Conservation (phyloP, 2,113 vertebrate genomes). For the Sisor rabdophorus region DNA sequence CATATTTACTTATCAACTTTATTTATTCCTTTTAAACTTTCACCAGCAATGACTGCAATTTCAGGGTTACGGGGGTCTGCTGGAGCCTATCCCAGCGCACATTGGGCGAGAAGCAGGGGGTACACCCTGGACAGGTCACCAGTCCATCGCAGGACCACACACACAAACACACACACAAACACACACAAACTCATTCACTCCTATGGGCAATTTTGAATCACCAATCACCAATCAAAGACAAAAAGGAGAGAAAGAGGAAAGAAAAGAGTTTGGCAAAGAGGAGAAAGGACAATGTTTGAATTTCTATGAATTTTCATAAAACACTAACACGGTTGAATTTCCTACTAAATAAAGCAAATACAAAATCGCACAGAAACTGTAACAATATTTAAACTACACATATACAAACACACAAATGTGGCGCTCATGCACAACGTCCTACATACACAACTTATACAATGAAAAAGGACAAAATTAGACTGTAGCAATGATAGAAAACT, state of each 20-base stretch:
- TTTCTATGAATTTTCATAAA: not conserved
- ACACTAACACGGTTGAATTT: not conserved
- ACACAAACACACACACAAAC: too few species aligned
- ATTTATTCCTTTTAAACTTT: not conserved
- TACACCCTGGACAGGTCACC: too few species aligned
- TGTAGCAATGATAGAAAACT: not conserved
- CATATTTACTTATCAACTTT: too few species aligned
- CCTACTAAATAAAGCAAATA: not conserved
- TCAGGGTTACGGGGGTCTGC: too few species aligned
- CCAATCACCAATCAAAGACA: too few species aligned
- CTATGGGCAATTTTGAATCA: too few species aligned
- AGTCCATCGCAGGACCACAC: too few species aligned
- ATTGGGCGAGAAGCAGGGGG: too few species aligned
- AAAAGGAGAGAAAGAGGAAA: too few species aligned
- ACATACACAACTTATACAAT: not conserved
- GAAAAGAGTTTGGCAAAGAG: not conserved
- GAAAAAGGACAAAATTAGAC: not conserved
- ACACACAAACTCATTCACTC: too few species aligned
- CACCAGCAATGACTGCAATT: not conserved
- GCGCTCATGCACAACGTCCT: not conserved
- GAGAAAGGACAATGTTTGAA: not conserved
- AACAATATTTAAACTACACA: too few species aligned
- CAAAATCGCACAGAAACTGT: not conserved
- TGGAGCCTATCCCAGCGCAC: too few species aligned
- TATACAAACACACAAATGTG: not conserved